Conservation (phyloP, 2,797 vertebrate genomes). For the Borostomias antarcticus region DNA sequence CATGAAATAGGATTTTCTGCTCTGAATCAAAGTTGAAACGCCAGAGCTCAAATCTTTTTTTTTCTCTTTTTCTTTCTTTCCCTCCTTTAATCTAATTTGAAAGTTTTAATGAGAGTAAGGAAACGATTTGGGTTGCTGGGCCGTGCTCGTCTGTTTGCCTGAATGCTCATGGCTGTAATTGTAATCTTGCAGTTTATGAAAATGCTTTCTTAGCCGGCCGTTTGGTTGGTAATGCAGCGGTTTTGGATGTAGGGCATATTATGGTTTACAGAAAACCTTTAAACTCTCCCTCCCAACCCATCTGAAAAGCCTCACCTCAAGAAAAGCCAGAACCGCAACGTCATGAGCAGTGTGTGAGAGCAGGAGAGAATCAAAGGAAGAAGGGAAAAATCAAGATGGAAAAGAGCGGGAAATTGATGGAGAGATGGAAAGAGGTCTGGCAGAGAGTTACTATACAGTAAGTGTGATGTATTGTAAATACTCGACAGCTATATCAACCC, state of each 20-base stretch:
- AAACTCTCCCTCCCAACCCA: constrained; percentile 36
- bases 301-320: constrained; percentile 44
- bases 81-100: constrained; percentile 65
- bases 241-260: constrained; percentile 32
- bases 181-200: constrained; percentile 38
- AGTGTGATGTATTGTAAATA: background rate
- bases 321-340: constrained; percentile 46
- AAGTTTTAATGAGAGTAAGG: constrained; percentile 62
- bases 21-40: constrained; percentile 55
- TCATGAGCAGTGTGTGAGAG: constrained; percentile 26
- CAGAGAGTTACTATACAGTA: constrained; percentile 1
- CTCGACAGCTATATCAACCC: no score
- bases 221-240: constrained; percentile 13
- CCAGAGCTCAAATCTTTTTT: constrained; percentile 7
- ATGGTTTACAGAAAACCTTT: constrained; percentile 4
- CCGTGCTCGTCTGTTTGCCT: constrained; percentile 35
- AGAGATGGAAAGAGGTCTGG: constrained; percentile 11
- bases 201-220: constrained; percentile 42
- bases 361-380: constrained; percentile 15
- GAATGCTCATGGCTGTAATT: constrained; percentile 32
- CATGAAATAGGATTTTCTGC: constrained; percentile 80
- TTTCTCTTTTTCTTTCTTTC: background rate
- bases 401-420: constrained; percentile 5
- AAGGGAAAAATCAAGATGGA: constrained; percentile 21
- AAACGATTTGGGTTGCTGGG: constrained; percentile 61